Conservation (phyloP, 2,113 vertebrate genomes). For the Antechinus flavipes region DNA sequence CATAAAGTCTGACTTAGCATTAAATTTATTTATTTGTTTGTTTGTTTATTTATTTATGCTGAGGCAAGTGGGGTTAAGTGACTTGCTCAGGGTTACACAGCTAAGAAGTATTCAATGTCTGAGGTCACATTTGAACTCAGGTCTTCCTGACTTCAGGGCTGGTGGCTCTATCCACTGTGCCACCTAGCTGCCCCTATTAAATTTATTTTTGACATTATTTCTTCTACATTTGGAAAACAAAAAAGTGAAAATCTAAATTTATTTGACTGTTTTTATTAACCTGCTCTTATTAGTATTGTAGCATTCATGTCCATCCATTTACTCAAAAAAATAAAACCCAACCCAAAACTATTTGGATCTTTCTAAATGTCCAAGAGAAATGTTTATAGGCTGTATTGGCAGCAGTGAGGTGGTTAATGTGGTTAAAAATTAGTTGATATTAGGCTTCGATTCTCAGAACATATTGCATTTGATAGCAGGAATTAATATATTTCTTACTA, state of each 20-base stretch:
- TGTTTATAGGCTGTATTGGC: neutral
- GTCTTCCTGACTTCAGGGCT: no score
- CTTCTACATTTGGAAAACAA: slow-evolving; percentile 43
- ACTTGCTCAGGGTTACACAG: no score
- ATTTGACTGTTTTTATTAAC: slow-evolving; percentile 5
- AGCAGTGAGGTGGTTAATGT: neutral
- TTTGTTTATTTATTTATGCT: no score
- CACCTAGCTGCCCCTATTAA: neutral
- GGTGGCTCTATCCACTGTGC: no score
- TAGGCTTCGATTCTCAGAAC: neutral
- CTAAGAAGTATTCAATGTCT: no score
- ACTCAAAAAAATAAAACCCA: slow-evolving; percentile 42
- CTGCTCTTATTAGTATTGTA: neutral
- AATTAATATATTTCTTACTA: neutral
- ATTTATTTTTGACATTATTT: neutral
- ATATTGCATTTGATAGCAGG: neutral
- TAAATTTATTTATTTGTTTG: neutral
- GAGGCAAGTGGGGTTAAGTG: no score
- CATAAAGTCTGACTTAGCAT: neutral
- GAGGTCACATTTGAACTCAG: no score
- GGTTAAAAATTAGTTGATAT: neutral
- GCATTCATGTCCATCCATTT: neutral
- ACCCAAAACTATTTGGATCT: slow-evolving; percentile 3
- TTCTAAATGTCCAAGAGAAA: slow-evolving; percentile 11
- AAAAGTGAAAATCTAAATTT: neutral